Evolutionary conservation across 2,797 vertebrate genomes (phyloP), one percentile per base, ranked within the genome.

Genomic region (Neomorphus geoffroyi): DNA sequence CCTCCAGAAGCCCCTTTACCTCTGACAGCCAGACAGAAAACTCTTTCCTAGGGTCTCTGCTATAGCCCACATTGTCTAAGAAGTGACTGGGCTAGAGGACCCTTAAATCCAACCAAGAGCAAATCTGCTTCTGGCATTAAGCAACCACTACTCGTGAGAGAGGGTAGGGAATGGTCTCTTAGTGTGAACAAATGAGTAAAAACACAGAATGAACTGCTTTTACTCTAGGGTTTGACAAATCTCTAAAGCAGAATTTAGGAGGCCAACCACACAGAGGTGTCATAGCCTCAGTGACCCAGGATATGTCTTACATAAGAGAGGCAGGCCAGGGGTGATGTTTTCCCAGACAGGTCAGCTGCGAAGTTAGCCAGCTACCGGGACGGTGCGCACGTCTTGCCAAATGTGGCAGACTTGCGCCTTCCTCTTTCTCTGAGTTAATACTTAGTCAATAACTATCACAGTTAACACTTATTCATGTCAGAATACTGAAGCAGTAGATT

Each of bases 231-330:
- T 2, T 72, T 66, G 26, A 32, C 26, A 78, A 67, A 93, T 4
- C 28, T 48, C 72, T 69, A n/a, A 13, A 51, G 64, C 22, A 64
- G 64, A 67, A 46, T 26, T 9, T 6, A 9, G 9, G 18, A 80
- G 41, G 15, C 32, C 0, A 0, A 14, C 2, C 10, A 61, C 45
- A 37, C 10, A 39, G 7, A 2, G 18, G 5, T 2, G 4, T 87
- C 23, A 24, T 23, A 39, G 32, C 12, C 33, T 72, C 41, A 24
- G 32, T 37, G 61, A 48, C 28, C 7, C 37, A 45, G n/a, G 33
- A 53, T 1, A 0, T 32, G 11, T 51, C 27, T 54, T 53, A 71
- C 18, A 93, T 58, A 13, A 30, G 4, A 56, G 7, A 66, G 18
- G 39, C 24, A 57, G 17, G 13, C 12, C 48, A 27, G 61, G 71